Percentiles rank a stretch among this genome's conserved stretches.
phyloP scores from a whole-genome alignment of 2,888 invertebrate genomes.

The Congeria kusceri region DNA sequence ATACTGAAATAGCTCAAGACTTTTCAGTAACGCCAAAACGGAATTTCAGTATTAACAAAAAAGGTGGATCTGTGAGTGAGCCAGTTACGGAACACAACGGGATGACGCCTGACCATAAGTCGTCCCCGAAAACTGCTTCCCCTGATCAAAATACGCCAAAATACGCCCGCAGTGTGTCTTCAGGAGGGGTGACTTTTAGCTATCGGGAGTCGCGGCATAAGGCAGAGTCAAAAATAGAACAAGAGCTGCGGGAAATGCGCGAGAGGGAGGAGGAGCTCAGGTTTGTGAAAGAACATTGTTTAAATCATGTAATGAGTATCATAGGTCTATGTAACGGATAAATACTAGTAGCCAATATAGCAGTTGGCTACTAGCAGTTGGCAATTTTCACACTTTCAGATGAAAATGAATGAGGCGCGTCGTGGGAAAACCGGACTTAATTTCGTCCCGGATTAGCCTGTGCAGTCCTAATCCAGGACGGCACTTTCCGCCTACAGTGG shows the following conservation, averaged over 20 bases:
- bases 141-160: constrained; percentile 48
- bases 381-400: too few species aligned
- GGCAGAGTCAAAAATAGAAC: constrained; percentile 95
- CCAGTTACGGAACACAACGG: constrained; percentile 49
- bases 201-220: constrained; percentile 92
- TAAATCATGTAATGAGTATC: too few species aligned
- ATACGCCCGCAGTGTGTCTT: constrained; percentile 45
- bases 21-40: constrained; percentile 70
- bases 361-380: too few species aligned
- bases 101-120: constrained; percentile 55
- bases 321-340: too few species aligned
- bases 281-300: constrained; percentile 83
- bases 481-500: too few species aligned
- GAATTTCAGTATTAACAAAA: constrained; percentile 74
- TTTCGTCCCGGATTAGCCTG: too few species aligned
- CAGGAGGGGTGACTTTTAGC: constrained; percentile 74
- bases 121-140: constrained; percentile 33
- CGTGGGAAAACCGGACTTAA: too few species aligned
- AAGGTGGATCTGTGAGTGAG: constrained; percentile 29
- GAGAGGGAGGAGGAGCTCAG: constrained; percentile 92
- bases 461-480: too few species aligned
- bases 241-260: constrained; percentile 94
- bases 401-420: too few species aligned
- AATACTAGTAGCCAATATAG: too few species aligned
- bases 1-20: constrained; percentile 71